Percentiles rank a stretch among this genome's conserved stretches.
phyloP scores from a whole-genome alignment of 1,140 invertebrate genomes.

The Aphelinus atriplicis region DNA sequence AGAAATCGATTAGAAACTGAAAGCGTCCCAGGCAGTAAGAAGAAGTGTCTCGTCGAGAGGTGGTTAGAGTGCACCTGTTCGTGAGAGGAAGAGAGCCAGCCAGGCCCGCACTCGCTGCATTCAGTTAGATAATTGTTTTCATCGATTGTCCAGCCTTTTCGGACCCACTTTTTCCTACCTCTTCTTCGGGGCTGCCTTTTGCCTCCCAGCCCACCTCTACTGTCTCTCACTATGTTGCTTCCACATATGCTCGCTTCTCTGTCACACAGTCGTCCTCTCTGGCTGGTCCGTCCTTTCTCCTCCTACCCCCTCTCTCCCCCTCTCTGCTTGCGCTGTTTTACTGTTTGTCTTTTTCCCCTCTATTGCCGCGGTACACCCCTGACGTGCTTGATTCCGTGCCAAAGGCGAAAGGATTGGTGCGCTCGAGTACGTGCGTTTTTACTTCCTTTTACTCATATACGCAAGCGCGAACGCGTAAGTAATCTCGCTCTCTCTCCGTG shows the following conservation, averaged over 20 bases:
- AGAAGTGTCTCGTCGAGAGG: constrained; percentile 21
- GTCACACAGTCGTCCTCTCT: too few relatives aligned
- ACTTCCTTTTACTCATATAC: background rate
- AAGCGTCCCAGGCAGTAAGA: background rate
- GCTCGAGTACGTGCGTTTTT: background rate
- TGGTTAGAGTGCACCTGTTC: constrained; percentile 32
- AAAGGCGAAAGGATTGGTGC: constrained; percentile 34
- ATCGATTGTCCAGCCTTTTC: constrained; percentile 41
- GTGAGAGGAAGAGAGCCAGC: background rate
- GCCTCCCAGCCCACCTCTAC: background rate
- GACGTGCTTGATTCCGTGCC: constrained; percentile 48
- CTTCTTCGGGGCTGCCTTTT: too few relatives aligned
- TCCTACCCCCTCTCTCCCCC: background rate
- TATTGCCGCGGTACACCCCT: constrained; percentile 12
- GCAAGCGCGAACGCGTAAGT: constrained; percentile 12
- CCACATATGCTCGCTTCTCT: background rate
- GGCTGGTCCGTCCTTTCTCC: too few relatives aligned
- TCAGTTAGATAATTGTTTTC: constrained; percentile 48
- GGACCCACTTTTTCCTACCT: too few relatives aligned
- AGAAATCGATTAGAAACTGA: constrained; percentile 33
- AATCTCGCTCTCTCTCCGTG: background rate
- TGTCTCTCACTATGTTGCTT: background rate
- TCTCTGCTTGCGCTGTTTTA: background rate
- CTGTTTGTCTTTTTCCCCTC: constrained; percentile 9
- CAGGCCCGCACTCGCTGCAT: constrained; percentile 9